A percentile compares a stretch with the other conserved stretches of the same genome.
phyloP scores from a whole-genome alignment of 2,113 vertebrate genomes.

The Notechis scutatus region DNA sequence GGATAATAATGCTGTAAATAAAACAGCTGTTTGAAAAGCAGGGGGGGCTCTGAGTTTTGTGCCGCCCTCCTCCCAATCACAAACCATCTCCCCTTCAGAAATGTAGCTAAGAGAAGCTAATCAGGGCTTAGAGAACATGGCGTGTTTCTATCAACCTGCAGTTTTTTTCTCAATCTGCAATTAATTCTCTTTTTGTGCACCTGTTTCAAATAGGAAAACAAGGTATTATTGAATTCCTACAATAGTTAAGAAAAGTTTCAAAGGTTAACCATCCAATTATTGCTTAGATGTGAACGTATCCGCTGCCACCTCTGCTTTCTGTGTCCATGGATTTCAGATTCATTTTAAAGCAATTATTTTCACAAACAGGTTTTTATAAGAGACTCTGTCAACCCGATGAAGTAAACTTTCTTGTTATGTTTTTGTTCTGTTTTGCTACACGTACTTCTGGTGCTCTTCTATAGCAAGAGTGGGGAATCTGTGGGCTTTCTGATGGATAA shows the following conservation, averaged over 20 bases:
- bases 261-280: conserved; percentile 41
- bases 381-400: not conserved
- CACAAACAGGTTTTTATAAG: not conserved
- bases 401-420: not conserved
- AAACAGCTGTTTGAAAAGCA: not conserved
- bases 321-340: conserved; percentile 11
- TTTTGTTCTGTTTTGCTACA: not conserved
- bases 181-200: not conserved
- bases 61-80: not conserved
- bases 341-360: not conserved
- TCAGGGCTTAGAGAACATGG: conserved; percentile 45
- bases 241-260: conserved; percentile 40
- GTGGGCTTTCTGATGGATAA: not conserved
- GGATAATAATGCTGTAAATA: not conserved
- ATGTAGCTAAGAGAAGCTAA: not conserved
- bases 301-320: not conserved
- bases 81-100: conserved; percentile 43
- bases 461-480: not conserved
- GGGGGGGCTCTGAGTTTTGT: not conserved
- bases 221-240: conserved; percentile 37
- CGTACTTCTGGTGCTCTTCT: not conserved
- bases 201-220: conserved; percentile 5
- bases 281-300: conserved; percentile 5
- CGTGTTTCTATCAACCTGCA: conserved; percentile 1
- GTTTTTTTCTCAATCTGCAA: conserved; percentile 53